phyloP scores from a whole-genome alignment of 2,888 invertebrate species.

The Frankliniella intonsa region DNA sequence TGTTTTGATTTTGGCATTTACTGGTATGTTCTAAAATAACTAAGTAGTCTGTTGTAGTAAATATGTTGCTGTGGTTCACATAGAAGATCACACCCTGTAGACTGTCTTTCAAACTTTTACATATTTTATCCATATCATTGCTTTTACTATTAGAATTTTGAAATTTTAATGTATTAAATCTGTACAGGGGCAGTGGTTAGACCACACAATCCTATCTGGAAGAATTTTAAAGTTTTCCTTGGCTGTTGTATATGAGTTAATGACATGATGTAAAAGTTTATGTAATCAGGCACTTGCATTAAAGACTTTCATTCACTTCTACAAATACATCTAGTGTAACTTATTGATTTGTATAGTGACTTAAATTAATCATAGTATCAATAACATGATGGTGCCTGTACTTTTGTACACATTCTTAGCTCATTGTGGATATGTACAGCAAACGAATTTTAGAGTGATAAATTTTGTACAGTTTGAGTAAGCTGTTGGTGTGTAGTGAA shows the following conservation, averaged over 20 bases:
- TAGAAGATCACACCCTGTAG: not conserved
- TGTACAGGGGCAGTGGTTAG: too few species aligned
- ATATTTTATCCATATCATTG: conserved; percentile 4
- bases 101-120: conserved; percentile 13
- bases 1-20: not conserved
- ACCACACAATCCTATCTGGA: too few species aligned
- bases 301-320: too few species aligned
- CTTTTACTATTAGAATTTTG: not conserved
- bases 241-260: too few species aligned
- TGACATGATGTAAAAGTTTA: too few species aligned
- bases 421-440: conserved; percentile 21
- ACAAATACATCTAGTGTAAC: too few species aligned
- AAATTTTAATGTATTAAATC: too few species aligned
- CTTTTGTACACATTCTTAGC: conserved; percentile 1
- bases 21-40: too few species aligned
- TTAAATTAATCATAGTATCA: not conserved
- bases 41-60: not conserved
- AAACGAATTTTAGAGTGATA: not conserved
- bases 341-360: conserved; percentile 5
- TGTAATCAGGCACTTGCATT: too few species aligned
- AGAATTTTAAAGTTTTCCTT: too few species aligned
- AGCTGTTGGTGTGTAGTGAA: not conserved
- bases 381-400: conserved; percentile 9
- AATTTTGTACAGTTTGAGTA: conserved; percentile 1
- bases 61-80: not conserved